Base-by-base conservation (phyloP, 2,113 vertebrate species). In the Malurus elegans region DNA sequence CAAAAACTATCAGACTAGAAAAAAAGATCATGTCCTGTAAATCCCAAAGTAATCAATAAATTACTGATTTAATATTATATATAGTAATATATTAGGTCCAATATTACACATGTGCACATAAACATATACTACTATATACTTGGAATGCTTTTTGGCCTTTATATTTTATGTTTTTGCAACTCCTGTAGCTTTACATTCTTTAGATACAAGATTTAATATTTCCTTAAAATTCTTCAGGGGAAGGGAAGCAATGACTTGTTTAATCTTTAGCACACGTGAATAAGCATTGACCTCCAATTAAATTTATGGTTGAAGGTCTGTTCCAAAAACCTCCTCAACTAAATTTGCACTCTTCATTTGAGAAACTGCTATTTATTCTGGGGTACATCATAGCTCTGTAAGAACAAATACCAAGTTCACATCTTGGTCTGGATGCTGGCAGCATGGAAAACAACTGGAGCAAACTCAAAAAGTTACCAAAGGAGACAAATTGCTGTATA, bases 141-240 rank as follows among this genome's bases (percentile, higher is more conserved):
- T 50, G 16, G 34, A 87, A 87, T 40, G 32, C 2, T 78, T 89
- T 80, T 62, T 50, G 12, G 73, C 51, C 29, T 87, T 60, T 48
- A 26, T 45, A 71, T 74, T 81, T 81, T 32, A 28, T 47, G 70
- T 20, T 67, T 53, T 31, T 88, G 12, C 13, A 50, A 76, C 3
- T 76, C 31, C 29, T 4, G 2, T n/a, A 73, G 29, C 50, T 86
- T 86, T 85, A 78, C 26, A 74, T 85, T 92, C 48, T 89, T 87
- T 93, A 90, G 45, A 47, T 44, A 86, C 2, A 79, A 92, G 80
- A 91, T 67, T 78, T 83, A 91, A n/a, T 91, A 92, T 76, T 93
- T 93, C 56, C 64, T 91, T 29, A 79, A 73, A 90, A 92, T 67
- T 64, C 74, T 90, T 83, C 29, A 56, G 47, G 64, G 71, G 32